Base-by-base conservation (phyloP, 2,797 vertebrate genomes). In the Tolypeutes matacus region DNA sequence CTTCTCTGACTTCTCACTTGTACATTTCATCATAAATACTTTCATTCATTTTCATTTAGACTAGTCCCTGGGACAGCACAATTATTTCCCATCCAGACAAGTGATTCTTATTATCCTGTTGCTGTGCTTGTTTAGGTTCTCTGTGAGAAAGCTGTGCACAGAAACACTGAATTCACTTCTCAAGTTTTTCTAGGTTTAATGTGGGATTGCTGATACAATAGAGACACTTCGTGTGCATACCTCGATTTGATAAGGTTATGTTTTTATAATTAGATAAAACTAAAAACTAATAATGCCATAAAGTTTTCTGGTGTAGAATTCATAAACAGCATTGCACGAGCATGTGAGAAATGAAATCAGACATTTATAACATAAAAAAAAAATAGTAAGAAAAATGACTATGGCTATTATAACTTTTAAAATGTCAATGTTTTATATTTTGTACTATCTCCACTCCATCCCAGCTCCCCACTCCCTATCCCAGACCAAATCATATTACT, bases 301-400 rank as follows among this genome's bases (percentile, higher is more conserved):
- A 81, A 73, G 31, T 91, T 64, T 73, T 7, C 53, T 69, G 58
- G 51, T 67, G 7, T 49, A 94, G 65, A 72, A 94, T 25, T 73
- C 86, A 73, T 60, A 82, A 75, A 89, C 39, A 84, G 72, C 27
- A 85, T 77, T 64, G 78, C n/a, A 39, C 49, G 36, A 84, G 34
- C 21, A 72, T 69, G 42, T 42, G 29, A 75, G 58, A 82, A 70
- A 69, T 51, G 60, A 88, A 67, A 77, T 39, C 7, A 39, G 9
- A 42, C 20, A 64, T 70, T 64, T 86, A 23, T n/a, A 60, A 91
- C 27, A 18, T 49, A 11, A 82, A 75, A 83, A 75, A 83, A 34
- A 6, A 12, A 7, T 39, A 17, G 9, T 64, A 42, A 83, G 36
- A 39, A 53, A 42, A n/a, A 42, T 15, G 9, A 10, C 23, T 10